phyloP scores from a whole-genome alignment of 2,888 invertebrate species.

The Tetanocera ferruginea region DNA sequence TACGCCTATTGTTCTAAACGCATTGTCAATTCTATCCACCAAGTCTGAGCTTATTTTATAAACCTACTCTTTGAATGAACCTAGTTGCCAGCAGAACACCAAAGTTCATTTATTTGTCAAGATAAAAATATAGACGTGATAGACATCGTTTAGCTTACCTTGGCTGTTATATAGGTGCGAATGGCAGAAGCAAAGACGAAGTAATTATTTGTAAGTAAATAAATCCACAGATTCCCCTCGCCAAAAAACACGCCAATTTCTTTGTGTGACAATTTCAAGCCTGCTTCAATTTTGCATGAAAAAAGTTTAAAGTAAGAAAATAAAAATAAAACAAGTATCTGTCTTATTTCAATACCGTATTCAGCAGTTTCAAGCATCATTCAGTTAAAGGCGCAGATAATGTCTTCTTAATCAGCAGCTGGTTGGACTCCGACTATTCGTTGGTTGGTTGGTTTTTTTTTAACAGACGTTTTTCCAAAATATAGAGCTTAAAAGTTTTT shows the following conservation, averaged over 20 bases:
- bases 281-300: background rate
- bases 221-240: background rate
- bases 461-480: background rate
- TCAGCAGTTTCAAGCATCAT: conserved; percentile 4
- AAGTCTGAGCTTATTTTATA: too few species aligned
- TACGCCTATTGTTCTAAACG: too few species aligned
- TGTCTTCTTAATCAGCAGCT: conserved; percentile 21
- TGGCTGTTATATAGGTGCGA: background rate
- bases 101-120: conserved; percentile 1
- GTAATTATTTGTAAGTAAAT: conserved; percentile 22
- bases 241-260: background rate
- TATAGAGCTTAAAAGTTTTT: background rate
- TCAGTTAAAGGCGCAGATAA: conserved; percentile 22
- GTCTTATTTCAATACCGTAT: conserved; percentile 18
- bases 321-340: conserved; percentile 19
- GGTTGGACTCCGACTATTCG: background rate
- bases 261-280: conserved; percentile 20
- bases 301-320: too few species aligned
- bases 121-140: background rate
- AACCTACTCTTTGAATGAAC: background rate
- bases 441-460: background rate
- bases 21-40: too few species aligned
- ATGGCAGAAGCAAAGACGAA: background rate
- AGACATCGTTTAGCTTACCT: background rate
- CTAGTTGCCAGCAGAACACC: background rate